Conservation (phyloP, 2,797 vertebrate species). For the Karalla daura region DNA sequence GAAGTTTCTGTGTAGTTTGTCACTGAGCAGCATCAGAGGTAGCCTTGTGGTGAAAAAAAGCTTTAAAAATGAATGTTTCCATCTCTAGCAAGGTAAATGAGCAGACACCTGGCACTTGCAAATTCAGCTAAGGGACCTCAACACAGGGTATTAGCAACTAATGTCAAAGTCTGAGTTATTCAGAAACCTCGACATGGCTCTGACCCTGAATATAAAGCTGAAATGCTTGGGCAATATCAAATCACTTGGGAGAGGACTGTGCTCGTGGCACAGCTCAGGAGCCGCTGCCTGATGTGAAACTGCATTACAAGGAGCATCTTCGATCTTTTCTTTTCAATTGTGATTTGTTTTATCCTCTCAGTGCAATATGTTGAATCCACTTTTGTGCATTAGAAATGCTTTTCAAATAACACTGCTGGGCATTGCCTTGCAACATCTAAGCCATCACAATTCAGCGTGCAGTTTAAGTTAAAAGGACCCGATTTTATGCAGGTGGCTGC, state of each 20-base stretch:
- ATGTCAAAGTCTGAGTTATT: not conserved
- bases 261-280: no score
- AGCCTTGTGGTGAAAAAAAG: no score
- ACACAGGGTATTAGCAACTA: no score
- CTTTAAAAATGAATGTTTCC: not conserved
- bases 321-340: no score
- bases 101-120: no score
- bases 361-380: no score
- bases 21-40: not conserved
- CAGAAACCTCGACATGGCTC: not conserved
- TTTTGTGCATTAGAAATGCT: not conserved
- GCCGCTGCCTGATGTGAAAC: no score
- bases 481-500: constrained; percentile 48
- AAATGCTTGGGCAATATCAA: not conserved
- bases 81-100: not conserved
- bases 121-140: no score
- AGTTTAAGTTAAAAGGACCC: not conserved
- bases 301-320: no score
- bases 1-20: not conserved
- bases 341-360: not conserved
- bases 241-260: no score
- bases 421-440: not conserved
- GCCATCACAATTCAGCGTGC: not conserved
- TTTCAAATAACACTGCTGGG: no score
- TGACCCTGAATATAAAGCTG: not conserved